phyloP scores from a whole-genome alignment of 92 coral and sea anemone species.

The Porites divaricata region DNA sequence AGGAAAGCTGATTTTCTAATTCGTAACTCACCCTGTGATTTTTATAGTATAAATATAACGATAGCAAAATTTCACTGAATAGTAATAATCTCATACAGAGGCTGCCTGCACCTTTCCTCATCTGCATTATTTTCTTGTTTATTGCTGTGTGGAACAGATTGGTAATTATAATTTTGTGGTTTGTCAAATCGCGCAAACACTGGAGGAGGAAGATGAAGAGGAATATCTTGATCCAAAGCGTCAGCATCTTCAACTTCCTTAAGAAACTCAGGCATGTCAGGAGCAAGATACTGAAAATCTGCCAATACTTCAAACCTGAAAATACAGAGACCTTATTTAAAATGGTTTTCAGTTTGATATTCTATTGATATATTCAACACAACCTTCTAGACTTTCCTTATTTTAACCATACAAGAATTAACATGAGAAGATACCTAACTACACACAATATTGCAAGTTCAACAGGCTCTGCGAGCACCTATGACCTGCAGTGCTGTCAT shows the following conservation, averaged over 20 bases:
- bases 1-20: too few relatives aligned
- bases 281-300: constrained; percentile 88
- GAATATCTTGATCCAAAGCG: constrained; percentile 58
- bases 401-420: too few relatives aligned
- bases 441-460: too few relatives aligned
- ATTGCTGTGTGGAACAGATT: constrained; percentile 51
- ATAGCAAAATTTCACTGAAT: too few relatives aligned
- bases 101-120: constrained; percentile 45
- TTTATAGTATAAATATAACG: too few relatives aligned
- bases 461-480: too few relatives aligned
- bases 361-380: too few relatives aligned
- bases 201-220: constrained; percentile 86
- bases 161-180: constrained; percentile 75
- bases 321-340: neutral
- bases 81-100: neutral
- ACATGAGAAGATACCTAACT: too few relatives aligned
- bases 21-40: too few relatives aligned
- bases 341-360: too few relatives aligned
- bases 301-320: constrained; percentile 83
- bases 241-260: constrained; percentile 68
- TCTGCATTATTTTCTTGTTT: constrained; percentile 45
- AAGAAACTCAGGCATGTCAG: constrained; percentile 77
- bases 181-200: constrained; percentile 84
- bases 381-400: too few relatives aligned
- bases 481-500: too few relatives aligned